Evolutionary conservation across 2,888 invertebrate species (phyloP).

Genomic region (Scaptomyza flava): DNA sequence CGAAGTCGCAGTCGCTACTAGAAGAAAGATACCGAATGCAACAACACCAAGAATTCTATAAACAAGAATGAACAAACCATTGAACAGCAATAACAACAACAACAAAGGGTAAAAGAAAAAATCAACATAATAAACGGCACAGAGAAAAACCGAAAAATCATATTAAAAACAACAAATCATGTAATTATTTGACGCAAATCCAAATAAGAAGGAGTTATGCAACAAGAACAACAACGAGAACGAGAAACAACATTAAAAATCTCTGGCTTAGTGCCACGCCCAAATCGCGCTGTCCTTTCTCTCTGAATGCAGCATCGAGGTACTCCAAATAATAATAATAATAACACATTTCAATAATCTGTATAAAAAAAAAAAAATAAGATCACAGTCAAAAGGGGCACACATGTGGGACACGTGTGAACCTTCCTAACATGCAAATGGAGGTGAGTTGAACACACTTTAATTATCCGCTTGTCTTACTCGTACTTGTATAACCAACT

Average conservation of each 20-base stretch:
- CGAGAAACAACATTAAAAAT: constrained; percentile 10
- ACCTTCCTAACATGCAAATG: constrained; percentile 34
- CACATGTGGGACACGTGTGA: constrained; percentile 36
- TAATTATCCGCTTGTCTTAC: constrained; percentile 27
- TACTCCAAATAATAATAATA: constrained; percentile 71
- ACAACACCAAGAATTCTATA: constrained; percentile 36
- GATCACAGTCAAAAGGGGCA: constrained; percentile 46
- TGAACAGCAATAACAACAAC: constrained; percentile 16
- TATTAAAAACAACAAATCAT: constrained; percentile 12
- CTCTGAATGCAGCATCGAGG: constrained; percentile 65
- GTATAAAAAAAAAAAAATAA: constrained; percentile 46
- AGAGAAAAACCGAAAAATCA: constrained; percentile 2
- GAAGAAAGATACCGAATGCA: constrained; percentile 19
- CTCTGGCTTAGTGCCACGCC: constrained; percentile 2
- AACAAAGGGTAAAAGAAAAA: constrained; percentile 11
- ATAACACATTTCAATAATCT: constrained; percentile 65
- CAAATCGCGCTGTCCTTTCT: constrained; percentile 22
- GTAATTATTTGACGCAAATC: constrained; percentile 16
- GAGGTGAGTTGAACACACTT: constrained; percentile 50
- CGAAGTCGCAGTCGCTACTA: constrained; percentile 83
- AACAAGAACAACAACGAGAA: constrained; percentile 15
- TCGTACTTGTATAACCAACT: constrained; percentile 23
- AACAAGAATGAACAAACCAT: neutral
- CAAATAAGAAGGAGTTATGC: constrained; percentile 15
- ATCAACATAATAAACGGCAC: constrained; percentile 32